A percentile compares a stretch with the other conserved stretches of the same genome.
Evolutionary conservation across 1,140 invertebrate species (phyloP).

Genomic region (Calephelis virginiensis): DNA sequence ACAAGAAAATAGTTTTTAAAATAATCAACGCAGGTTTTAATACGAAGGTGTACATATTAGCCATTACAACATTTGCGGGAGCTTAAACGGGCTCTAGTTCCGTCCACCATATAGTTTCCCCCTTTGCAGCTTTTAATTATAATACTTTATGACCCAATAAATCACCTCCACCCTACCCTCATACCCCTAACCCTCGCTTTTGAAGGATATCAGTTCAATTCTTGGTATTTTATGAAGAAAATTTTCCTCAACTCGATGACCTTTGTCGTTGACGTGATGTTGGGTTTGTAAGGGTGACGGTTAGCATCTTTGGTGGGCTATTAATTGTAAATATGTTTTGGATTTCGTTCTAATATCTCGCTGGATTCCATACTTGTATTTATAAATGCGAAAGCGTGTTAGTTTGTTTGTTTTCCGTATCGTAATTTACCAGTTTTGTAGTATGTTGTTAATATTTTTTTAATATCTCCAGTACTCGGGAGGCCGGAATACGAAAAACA

Average conservation of each 20-base stretch:
- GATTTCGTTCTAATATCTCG: too few relatives aligned
- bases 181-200: conserved; percentile 46
- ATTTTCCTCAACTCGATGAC: conserved; percentile 53
- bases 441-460: too few relatives aligned
- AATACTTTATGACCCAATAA: conserved; percentile 80
- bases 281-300: conserved; percentile 6
- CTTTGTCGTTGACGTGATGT: conserved; percentile 34
- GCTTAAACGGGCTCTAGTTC: conserved; percentile 45
- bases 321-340: background rate
- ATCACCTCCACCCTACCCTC: conserved; percentile 63
- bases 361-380: too few relatives aligned
- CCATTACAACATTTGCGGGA: conserved; percentile 43
- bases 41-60: conserved; percentile 22
- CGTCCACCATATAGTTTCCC: conserved; percentile 65
- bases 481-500: too few relatives aligned
- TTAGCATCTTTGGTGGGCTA: background rate
- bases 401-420: too few relatives aligned
- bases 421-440: too few relatives aligned
- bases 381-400: too few relatives aligned
- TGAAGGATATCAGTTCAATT: conserved; percentile 74
- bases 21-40: conserved; percentile 9
- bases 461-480: too few relatives aligned
- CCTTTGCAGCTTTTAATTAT: conserved; percentile 78
- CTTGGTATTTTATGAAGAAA: conserved; percentile 71
- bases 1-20: conserved; percentile 15